Percentiles rank a stretch among this genome's conserved stretches.
Evolutionary conservation across 2,888 invertebrate species (phyloP).

Genomic region (Brachylomia viminalis): DNA sequence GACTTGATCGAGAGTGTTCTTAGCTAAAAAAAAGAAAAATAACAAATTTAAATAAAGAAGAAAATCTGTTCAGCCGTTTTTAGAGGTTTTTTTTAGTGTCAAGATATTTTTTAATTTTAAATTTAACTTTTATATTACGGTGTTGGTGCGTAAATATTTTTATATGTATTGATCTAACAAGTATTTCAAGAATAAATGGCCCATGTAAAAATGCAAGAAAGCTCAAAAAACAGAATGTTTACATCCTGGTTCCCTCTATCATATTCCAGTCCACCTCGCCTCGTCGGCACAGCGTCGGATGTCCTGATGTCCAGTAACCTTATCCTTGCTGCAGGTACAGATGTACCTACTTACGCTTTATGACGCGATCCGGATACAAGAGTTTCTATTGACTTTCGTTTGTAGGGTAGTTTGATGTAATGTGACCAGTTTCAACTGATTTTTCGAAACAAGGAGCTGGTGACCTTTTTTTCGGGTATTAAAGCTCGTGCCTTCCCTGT

Average conservation of each 20-base stretch:
- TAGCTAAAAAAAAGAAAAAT: too few relatives aligned
- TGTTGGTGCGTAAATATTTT: too few relatives aligned
- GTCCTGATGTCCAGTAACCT: constrained; percentile 39
- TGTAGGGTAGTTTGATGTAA: constrained; percentile 21
- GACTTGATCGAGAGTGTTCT: too few relatives aligned
- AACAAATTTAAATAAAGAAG: too few relatives aligned
- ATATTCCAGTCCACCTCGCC: neutral
- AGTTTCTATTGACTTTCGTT: neutral
- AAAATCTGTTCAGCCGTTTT: too few relatives aligned
- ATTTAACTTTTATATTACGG: too few relatives aligned
- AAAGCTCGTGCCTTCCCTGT: neutral
- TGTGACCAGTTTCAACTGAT: too few relatives aligned
- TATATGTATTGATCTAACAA: too few relatives aligned
- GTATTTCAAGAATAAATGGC: too few relatives aligned
- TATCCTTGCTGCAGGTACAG: constrained; percentile 41
- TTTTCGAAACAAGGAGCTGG: neutral
- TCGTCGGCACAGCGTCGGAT: constrained; percentile 50
- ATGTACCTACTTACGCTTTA: constrained; percentile 52
- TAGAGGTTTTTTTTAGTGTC: too few relatives aligned
- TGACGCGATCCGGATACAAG: constrained; percentile 12
- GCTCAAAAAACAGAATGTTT: neutral
- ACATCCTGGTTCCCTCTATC: constrained; percentile 8
- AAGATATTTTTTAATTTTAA: too few relatives aligned
- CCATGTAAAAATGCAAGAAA: neutral
- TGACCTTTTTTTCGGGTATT: neutral